These are phyloP conservation scores for Sussaba pulchella DNA, from an alignment of 2,888 invertebrate species.

Conservation along the genomic window DNA sequence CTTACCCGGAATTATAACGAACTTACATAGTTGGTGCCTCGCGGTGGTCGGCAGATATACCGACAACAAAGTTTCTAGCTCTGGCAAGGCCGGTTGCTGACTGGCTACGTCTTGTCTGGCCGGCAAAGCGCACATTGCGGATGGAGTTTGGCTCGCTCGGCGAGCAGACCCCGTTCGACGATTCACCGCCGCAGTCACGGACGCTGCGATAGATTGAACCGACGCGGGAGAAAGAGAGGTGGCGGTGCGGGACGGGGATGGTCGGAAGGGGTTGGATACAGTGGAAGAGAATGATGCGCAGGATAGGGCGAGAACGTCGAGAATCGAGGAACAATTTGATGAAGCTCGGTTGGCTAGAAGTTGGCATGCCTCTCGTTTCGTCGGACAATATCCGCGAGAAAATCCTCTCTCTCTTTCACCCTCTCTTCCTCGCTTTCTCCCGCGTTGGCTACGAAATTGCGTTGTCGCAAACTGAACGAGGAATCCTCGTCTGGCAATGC, in stretches of 20 bases:
- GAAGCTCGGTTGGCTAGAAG: constrained; percentile 50
- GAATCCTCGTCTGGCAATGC: constrained; percentile 21
- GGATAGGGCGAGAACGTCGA: constrained; percentile 33
- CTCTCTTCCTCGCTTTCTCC: too few relatives aligned
- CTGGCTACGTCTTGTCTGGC: constrained; percentile 40
- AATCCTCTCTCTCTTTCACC: background rate
- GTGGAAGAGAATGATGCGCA: constrained; percentile 46
- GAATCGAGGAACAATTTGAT: constrained; percentile 61
- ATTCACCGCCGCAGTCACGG: constrained; percentile 47
- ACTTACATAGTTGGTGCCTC: constrained; percentile 37
- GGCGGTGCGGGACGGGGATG: too few relatives aligned
- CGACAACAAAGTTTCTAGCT: constrained; percentile 53
- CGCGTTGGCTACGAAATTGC: constrained; percentile 28
- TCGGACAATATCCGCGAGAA: constrained; percentile 56
- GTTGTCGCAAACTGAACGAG: constrained; percentile 30
- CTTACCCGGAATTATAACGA: constrained; percentile 58
- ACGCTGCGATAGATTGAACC: constrained; percentile 52
- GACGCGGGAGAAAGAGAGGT: constrained; percentile 14
- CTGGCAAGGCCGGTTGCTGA: constrained; percentile 41
- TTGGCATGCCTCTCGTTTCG: constrained; percentile 47
- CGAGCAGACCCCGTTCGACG: constrained; percentile 24
- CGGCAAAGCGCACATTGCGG: constrained; percentile 11
- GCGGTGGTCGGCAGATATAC: background rate
- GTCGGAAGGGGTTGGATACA: background rate
- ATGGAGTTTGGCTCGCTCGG: constrained; percentile 45